Evolutionary conservation across 2,888 invertebrate species (phyloP).

Genomic region (Molorchus minor): DNA sequence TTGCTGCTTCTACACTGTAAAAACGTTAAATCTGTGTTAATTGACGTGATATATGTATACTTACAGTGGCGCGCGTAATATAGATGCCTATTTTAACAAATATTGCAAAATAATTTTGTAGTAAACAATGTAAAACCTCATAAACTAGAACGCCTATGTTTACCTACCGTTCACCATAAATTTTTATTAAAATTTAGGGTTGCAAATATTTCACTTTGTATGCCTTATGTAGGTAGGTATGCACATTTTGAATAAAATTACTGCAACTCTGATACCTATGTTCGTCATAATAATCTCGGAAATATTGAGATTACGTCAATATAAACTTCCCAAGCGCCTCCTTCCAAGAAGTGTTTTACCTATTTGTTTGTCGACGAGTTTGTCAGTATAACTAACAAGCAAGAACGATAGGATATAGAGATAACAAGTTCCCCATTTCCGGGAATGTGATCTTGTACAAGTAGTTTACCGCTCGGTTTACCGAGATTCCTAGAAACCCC

Average conservation of each 20-base stretch:
- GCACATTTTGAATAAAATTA: too few relatives aligned
- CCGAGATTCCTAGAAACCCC: too few relatives aligned
- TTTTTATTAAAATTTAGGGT: slow-evolving; percentile 13
- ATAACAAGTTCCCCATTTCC: background rate
- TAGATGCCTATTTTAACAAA: background rate
- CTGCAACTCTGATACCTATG: too few relatives aligned
- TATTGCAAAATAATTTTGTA: slow-evolving; percentile 15
- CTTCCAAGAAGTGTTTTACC: slow-evolving; percentile 8
- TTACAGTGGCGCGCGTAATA: slow-evolving; percentile 4
- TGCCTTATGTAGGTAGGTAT: too few relatives aligned
- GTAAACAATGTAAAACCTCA: slow-evolving; percentile 1
- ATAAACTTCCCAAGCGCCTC: slow-evolving; percentile 5
- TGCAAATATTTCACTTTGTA: slow-evolving; percentile 1
- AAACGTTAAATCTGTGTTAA: slow-evolving; percentile 5
- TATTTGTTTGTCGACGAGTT: slow-evolving; percentile 2
- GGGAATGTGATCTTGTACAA: too few relatives aligned
- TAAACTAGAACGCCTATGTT: background rate
- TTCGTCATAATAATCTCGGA: too few relatives aligned
- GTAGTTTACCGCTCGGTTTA: too few relatives aligned
- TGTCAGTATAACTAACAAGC: too few relatives aligned
- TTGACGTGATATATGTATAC: slow-evolving; percentile 6
- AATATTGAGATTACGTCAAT: too few relatives aligned
- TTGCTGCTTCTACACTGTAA: slow-evolving; percentile 7
- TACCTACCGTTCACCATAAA: background rate
- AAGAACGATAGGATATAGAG: too few relatives aligned